Base-by-base conservation (phyloP, 2,888 invertebrate species). In the Caenorhabditis auriculariae region DNA sequence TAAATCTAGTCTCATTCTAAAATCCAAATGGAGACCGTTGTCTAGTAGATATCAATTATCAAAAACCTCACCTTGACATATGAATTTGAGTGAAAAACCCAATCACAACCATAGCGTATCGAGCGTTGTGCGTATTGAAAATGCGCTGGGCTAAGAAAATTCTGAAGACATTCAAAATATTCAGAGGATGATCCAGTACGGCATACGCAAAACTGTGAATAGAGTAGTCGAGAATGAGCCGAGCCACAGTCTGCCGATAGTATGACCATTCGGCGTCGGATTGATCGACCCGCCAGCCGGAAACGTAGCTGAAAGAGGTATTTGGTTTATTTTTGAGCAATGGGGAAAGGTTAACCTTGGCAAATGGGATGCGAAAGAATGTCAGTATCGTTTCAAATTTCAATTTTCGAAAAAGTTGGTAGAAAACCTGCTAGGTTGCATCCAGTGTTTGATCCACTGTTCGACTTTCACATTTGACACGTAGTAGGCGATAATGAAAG, bases 191-290 rank as follows among this genome's bases (percentile, higher is more conserved):
- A 29, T 19, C 4, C 3, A 3, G 24, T 26, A 7, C 21, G 29
- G 45, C 42, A 32, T 19, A 66, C 66, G 61, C 59, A 24, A 68
- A 6, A 50, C 59, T 59, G 42, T 65, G 52, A 1, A 50, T n/a
- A 0, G 38, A 15, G 35, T 59, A 54, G 43, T 61, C 59, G 26
- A 51, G 9, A 1, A 75, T n/a, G 6, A 69, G 41, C 23, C 64
- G 60, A 12, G 48, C 23, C 1, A 75, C 15, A 4, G 66, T 64
- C 37, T 54, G 48, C 23, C 73, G 60, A 48, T 70, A 75, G 15
- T 74, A 62, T 6, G 51, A 54, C 78, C 77, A 77, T 57, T 78
- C 78, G 9, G 68, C 49, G 47, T 78, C 78, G 9, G 76, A 63
- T 21, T 62, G 42, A 54, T 78, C 78, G 46, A 65, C 65, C 29